Percentiles rank a stretch among this genome's conserved stretches.
These are phyloP conservation scores for Tinea trinotella DNA, from an alignment of 2,888 invertebrate species.

Conservation along the genomic window DNA sequence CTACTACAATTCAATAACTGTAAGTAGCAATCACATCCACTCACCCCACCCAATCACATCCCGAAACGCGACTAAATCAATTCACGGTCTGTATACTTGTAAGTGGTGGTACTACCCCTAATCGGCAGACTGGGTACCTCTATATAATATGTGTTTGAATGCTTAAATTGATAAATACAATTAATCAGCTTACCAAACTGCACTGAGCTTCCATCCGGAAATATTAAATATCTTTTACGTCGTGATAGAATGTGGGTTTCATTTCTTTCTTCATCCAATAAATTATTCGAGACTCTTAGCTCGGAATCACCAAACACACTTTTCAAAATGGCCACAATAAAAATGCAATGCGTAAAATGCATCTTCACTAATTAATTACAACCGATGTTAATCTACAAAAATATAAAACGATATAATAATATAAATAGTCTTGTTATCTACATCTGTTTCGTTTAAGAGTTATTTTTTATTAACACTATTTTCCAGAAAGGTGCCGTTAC, in stretches of 20 bases:
- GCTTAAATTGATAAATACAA: too few species aligned
- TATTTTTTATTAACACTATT: background rate
- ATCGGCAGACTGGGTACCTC: too few species aligned
- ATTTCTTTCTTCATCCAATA: background rate
- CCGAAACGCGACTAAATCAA: too few species aligned
- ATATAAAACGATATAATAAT: background rate
- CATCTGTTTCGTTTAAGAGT: background rate
- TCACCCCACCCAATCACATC: too few species aligned
- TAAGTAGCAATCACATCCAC: too few species aligned
- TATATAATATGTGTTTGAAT: too few species aligned
- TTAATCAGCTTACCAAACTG: conserved; percentile 73
- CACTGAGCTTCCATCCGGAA: conserved; percentile 74
- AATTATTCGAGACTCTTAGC: background rate
- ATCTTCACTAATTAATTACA: background rate
- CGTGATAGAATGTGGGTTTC: conserved; percentile 48
- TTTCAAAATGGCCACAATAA: background rate
- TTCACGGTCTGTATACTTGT: too few species aligned
- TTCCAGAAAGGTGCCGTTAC: conserved; percentile 5
- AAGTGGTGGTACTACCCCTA: too few species aligned
- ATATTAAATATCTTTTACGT: conserved; percentile 71
- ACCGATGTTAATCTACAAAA: background rate
- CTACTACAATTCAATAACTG: too few species aligned
- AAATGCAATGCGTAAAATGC: background rate
- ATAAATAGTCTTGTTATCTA: background rate
- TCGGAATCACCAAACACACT: background rate